Evolutionary conservation across 2,888 invertebrate genomes (phyloP), one percentile per base, ranked within the genome.

Genomic region (Xestia sexstrigata): DNA sequence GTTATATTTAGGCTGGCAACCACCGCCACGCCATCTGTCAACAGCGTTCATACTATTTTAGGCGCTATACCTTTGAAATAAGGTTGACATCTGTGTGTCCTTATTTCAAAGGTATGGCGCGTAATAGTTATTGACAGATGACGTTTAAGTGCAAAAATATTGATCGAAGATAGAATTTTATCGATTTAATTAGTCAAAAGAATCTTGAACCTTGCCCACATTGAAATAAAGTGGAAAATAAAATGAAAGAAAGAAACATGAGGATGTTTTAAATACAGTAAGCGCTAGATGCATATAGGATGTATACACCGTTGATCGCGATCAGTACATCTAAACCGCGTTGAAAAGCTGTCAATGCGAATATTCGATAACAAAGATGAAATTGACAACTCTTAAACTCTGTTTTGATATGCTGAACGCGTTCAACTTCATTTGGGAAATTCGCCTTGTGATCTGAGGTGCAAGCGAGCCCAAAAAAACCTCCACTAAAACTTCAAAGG

Each of bases 1-100:
- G 84, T 78, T 39, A 83, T 79, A 76, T 85, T 79, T 74, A 87
- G 47, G 78, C 81, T 84, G 81, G 83, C 85, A 80, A 84, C 35
- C 78, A 78, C 79, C 76, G 72, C 78, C 26, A 78, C 87, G 78
- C 86, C 88, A 90, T 87, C 91, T 91, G 91, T 86, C 88, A 87
- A 90, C 83, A 89, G 73, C 89, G 78, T 84, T 82, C 55, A 81
- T 39, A 80, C 79, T 80, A 86, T 85, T 83, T 83, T 76, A 87
- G 77, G 49, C 78, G 62, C 68, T 79, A 76, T 72, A 0, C 0
- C 30, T 67, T 75, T 72, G 39, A 45, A 35, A 80, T 83, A 86
- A 70, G 69, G 42, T 13, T 23, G 9, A 20, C 15, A 30, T 17
- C 73, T 17, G 67, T 1, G 11, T 35, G 66, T 49, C 49, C 6